Evolutionary conservation across 2,888 invertebrate species (phyloP).

Genomic region (Xylocampa areola): DNA sequence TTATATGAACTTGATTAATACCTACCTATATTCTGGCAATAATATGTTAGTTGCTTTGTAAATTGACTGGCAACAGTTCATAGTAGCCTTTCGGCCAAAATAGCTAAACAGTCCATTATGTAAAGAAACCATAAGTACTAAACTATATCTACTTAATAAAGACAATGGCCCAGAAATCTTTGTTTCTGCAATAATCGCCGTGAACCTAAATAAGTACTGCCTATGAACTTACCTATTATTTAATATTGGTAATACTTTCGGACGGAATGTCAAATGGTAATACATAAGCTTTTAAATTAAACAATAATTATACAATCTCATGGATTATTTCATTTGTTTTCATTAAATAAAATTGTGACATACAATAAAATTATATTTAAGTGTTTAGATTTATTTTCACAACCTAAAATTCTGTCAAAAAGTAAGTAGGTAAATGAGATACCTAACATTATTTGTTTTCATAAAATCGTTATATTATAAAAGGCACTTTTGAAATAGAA

Average conservation of each 20-base stretch:
- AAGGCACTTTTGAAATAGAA: slow-evolving; percentile 59
- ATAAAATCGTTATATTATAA: slow-evolving; percentile 27
- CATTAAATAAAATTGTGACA: slow-evolving; percentile 66
- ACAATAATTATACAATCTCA: slow-evolving; percentile 57
- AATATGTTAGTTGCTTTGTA: background rate
- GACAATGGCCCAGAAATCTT: slow-evolving; percentile 68
- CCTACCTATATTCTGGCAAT: no score
- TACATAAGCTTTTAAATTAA: slow-evolving; percentile 48
- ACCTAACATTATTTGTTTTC: slow-evolving; percentile 17
- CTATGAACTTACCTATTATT: slow-evolving; percentile 58
- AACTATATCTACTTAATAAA: slow-evolving; percentile 55
- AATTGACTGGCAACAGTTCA: no score
- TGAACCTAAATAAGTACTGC: slow-evolving; percentile 51
- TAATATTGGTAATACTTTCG: slow-evolving; percentile 81
- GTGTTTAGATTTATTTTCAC: slow-evolving; percentile 68
- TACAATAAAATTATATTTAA: slow-evolving; percentile 58
- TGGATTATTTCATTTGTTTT: slow-evolving; percentile 55
- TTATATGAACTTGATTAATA: no score
- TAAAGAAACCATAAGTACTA: slow-evolving; percentile 47
- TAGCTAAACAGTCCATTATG: slow-evolving; percentile 24
- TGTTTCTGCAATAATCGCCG: slow-evolving; percentile 57
- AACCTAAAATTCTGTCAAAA: slow-evolving; percentile 69
- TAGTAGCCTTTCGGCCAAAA: no score
- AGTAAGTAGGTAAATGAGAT: slow-evolving; percentile 18
- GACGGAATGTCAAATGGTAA: slow-evolving; percentile 80